Evolutionary conservation across 2,113 vertebrate genomes (phyloP).

Genomic region (Blennius ocellaris): DNA sequence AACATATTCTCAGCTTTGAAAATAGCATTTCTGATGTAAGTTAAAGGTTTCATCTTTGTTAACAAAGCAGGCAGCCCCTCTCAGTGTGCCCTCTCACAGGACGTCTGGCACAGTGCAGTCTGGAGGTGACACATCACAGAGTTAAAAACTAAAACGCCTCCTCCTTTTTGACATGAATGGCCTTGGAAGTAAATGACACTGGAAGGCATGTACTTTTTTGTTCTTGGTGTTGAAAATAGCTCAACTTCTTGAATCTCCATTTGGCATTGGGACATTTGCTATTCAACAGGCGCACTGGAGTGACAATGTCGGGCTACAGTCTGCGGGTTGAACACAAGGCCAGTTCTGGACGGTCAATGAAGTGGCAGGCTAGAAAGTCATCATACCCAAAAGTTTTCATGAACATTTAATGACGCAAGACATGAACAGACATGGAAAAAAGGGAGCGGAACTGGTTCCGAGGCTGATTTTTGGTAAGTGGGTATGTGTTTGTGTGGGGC

Average conservation of each 20-base stretch:
- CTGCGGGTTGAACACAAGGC: constrained; percentile 21
- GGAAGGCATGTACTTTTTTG: not conserved
- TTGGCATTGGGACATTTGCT: not conserved
- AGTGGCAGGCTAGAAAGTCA: constrained; percentile 1
- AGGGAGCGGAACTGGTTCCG: constrained; percentile 2
- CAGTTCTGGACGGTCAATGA: not conserved
- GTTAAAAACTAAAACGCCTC: constrained; percentile 21
- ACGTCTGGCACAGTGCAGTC: constrained; percentile 38
- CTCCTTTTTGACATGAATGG: not conserved
- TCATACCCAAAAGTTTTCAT: not conserved
- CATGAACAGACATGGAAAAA: not conserved
- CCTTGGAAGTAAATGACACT: no score
- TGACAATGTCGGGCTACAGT: constrained; percentile 28
- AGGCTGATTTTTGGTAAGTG: constrained; percentile 12
- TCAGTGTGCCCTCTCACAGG: constrained; percentile 29
- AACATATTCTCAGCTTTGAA: constrained; percentile 77
- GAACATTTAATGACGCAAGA: not conserved
- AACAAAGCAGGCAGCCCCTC: constrained; percentile 79
- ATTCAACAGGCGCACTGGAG: constrained; percentile 29
- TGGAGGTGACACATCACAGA: constrained; percentile 24
- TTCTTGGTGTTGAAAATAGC: constrained; percentile 13
- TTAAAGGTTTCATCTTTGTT: constrained; percentile 78
- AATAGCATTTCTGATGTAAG: constrained; percentile 82
- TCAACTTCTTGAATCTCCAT: constrained; percentile 19
- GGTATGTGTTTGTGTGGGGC: constrained; percentile 33